phyloP scores from a whole-genome alignment of 2,888 invertebrate species.

The Blastobasis adustella region DNA sequence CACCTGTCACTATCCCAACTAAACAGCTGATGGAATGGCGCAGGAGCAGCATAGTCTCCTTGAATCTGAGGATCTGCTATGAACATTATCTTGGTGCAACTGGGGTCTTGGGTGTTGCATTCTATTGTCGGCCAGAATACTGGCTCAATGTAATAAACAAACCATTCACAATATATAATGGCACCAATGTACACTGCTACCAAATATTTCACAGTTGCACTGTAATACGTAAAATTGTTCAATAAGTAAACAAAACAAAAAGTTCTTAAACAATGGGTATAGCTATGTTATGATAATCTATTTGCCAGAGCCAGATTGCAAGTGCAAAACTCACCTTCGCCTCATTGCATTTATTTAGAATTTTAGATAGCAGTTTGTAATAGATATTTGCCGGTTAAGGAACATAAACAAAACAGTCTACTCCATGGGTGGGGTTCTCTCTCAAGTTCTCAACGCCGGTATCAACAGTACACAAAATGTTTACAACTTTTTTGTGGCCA shows the following conservation, averaged over 20 bases:
- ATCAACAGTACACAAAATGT: no score
- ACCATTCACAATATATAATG: conserved; percentile 72
- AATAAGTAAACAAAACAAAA: conserved; percentile 1
- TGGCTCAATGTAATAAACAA: conserved; percentile 60
- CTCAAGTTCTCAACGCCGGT: no score
- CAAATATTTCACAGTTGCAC: conserved; percentile 46
- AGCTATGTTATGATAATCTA: no score
- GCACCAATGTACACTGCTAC: conserved; percentile 35
- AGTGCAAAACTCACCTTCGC: conserved; percentile 28
- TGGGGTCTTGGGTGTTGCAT: conserved; percentile 52
- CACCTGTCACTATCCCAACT: conserved; percentile 94
- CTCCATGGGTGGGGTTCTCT: no score
- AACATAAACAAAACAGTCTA: no score
- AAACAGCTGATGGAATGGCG: conserved; percentile 79
- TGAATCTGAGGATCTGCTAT: conserved; percentile 96
- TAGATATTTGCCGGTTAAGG: no score
- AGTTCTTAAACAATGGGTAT: neutral
- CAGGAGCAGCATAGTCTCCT: conserved; percentile 84
- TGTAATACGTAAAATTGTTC: conserved; percentile 22
- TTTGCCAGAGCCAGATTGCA: neutral
- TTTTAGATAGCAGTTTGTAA: no score
- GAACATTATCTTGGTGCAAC: conserved; percentile 79
- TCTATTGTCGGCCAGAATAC: conserved; percentile 56
- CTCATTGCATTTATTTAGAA: conserved; percentile 15
- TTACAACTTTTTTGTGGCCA: no score